phyloP scores from a whole-genome alignment of 2,113 vertebrate species.

The Oreochromis niloticus region DNA sequence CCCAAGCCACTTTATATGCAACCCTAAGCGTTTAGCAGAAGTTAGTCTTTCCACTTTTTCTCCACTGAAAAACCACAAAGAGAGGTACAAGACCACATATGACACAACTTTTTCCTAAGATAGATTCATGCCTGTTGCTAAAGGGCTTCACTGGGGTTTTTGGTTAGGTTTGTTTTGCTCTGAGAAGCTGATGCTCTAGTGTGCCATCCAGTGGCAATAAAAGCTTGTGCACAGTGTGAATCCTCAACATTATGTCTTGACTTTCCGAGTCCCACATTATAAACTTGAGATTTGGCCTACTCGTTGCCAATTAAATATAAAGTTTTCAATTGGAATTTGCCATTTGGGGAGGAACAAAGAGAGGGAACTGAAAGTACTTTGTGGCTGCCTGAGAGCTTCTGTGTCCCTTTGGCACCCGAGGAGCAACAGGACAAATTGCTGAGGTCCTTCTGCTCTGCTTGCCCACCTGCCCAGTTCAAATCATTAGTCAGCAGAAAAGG shows the following conservation, averaged over 20 bases:
- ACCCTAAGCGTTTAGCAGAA: not conserved
- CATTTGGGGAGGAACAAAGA: not conserved
- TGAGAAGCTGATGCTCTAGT: not conserved
- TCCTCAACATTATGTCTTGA: not conserved
- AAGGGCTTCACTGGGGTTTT: not conserved
- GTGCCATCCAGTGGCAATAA: not conserved
- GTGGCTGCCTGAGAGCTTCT: not conserved
- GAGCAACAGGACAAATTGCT: slow-evolving; percentile 21
- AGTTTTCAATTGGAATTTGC: not conserved
- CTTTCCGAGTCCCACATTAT: not conserved
- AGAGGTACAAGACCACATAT: not conserved
- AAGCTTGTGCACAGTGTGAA: not conserved
- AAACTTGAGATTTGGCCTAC: not conserved
- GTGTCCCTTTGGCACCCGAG: not conserved
- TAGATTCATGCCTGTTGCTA: not conserved
- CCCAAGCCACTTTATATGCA: not conserved
- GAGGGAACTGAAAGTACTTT: not conserved
- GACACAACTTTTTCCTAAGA: not conserved
- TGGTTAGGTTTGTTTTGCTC: not conserved
- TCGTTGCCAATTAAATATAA: slow-evolving; percentile 17
- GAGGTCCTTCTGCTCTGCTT: slow-evolving; percentile 10
- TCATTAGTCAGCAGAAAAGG: slow-evolving; percentile 59
- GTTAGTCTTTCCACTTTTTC: not conserved
- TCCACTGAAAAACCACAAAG: not conserved
- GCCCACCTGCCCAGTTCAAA: slow-evolving; percentile 31